Percentiles rank a stretch among this genome's conserved stretches.
These are phyloP conservation scores for Lycocerus yunnanus DNA, from an alignment of 2,888 invertebrate genomes.

Conservation along the genomic window DNA sequence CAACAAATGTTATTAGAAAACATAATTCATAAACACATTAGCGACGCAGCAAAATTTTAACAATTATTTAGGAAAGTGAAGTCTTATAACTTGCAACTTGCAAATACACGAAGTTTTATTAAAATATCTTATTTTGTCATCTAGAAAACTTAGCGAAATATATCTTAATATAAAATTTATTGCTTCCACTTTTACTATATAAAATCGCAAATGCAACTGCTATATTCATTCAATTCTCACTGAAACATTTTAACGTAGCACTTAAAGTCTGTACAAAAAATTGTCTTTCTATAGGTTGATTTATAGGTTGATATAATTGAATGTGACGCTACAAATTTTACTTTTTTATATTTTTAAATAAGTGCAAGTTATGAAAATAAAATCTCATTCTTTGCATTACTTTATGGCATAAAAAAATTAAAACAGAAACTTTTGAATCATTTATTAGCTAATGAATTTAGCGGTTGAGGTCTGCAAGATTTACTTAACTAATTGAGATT, in stretches of 20 bases:
- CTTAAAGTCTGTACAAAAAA: not conserved
- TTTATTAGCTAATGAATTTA: not conserved
- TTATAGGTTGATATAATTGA: not conserved
- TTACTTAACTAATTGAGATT: not conserved
- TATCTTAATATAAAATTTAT: not conserved
- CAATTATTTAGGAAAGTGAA: not conserved
- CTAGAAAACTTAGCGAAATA: not conserved
- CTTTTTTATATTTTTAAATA: not conserved
- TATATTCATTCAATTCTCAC: not conserved
- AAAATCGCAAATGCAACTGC: not conserved
- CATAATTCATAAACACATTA: not conserved
- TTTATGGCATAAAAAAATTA: not conserved
- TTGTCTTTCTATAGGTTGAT: not conserved
- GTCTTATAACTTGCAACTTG: not conserved
- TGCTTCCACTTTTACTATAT: not conserved
- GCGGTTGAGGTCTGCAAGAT: not conserved
- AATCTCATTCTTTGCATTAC: not conserved
- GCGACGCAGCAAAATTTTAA: not conserved
- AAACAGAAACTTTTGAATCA: not conserved
- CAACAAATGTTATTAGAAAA: not conserved
- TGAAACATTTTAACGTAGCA: not conserved
- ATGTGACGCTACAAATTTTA: not conserved
- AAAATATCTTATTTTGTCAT: not conserved
- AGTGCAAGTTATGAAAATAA: not conserved
- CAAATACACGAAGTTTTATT: not conserved